These are phyloP conservation scores for Leptinotarsa tumamoca DNA, from an alignment of 2,888 invertebrate species.

Conservation along the genomic window DNA sequence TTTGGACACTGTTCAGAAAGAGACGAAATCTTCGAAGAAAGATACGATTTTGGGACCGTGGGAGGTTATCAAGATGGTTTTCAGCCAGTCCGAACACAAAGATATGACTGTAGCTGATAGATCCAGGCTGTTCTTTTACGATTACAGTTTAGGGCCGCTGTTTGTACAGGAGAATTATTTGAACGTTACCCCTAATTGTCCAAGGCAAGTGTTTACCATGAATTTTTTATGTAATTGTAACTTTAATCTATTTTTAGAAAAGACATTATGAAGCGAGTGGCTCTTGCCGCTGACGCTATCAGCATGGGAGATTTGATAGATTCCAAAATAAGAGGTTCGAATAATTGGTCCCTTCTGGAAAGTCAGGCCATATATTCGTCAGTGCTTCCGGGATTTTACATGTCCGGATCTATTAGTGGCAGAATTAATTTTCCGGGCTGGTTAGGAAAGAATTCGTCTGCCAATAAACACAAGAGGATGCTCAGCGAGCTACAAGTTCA, in stretches of 20 bases:
- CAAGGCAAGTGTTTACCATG: conserved; percentile 70
- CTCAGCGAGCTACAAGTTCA: conserved; percentile 89
- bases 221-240: not conserved
- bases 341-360: conserved; percentile 91
- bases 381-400: conserved; percentile 87
- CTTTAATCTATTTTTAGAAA: conserved; percentile 33
- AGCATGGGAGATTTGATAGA: conserved; percentile 89
- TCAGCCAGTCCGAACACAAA: conserved; percentile 83
- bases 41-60: conserved; percentile 92
- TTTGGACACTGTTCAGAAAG: conserved; percentile 69
- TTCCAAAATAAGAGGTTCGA: conserved; percentile 80
- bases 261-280: conserved; percentile 70
- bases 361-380: conserved; percentile 88
- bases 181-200: conserved; percentile 80
- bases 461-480: conserved; percentile 83
- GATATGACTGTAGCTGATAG: conserved; percentile 84
- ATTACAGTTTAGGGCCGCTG: conserved; percentile 94
- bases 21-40: conserved; percentile 77
- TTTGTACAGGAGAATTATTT: conserved; percentile 99
- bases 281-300: conserved; percentile 87
- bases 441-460: conserved; percentile 95
- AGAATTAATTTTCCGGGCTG: conserved; percentile 94
- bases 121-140: conserved; percentile 93
- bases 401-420: conserved; percentile 83
- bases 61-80: conserved; percentile 92